Conservation (phyloP, 2,113 vertebrate species). For the Tetrax tetrax region DNA sequence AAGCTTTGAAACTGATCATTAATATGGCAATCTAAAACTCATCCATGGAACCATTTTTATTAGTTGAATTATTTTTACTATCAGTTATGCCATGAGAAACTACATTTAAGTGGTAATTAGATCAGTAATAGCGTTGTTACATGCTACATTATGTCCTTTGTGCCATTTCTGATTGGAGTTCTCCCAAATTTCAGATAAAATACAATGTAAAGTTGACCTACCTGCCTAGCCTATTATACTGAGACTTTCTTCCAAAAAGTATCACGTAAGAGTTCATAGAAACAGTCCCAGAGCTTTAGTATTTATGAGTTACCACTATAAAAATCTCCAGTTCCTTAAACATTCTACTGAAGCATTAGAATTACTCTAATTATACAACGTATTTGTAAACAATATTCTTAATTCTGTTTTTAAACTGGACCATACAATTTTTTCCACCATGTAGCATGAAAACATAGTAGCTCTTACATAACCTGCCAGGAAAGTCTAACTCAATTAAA, state of each 20-base stretch:
- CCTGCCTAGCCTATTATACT: neutral
- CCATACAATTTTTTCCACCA: neutral
- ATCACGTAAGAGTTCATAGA: neutral
- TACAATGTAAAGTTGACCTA: neutral
- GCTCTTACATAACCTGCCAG: neutral
- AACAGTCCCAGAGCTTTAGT: neutral
- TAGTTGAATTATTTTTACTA: neutral
- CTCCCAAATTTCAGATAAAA: neutral
- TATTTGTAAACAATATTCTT: neutral
- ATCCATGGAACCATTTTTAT: neutral
- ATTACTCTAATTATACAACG: neutral
- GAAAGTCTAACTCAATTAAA: neutral
- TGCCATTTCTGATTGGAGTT: neutral
- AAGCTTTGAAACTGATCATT: neutral
- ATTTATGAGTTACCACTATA: neutral
- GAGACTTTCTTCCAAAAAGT: neutral
- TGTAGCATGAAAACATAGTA: neutral
- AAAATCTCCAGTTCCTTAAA: neutral
- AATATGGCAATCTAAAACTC: neutral
- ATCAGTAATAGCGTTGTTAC: neutral
- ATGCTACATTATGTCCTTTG: neutral
- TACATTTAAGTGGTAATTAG: neutral
- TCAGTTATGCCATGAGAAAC: neutral
- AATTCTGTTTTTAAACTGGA: neutral
- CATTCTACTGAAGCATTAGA: neutral